A percentile compares a stretch with the other conserved stretches of the same genome.
Evolutionary conservation across 2,888 invertebrate species (phyloP).

Genomic region (Anoplius nigerrimus): DNA sequence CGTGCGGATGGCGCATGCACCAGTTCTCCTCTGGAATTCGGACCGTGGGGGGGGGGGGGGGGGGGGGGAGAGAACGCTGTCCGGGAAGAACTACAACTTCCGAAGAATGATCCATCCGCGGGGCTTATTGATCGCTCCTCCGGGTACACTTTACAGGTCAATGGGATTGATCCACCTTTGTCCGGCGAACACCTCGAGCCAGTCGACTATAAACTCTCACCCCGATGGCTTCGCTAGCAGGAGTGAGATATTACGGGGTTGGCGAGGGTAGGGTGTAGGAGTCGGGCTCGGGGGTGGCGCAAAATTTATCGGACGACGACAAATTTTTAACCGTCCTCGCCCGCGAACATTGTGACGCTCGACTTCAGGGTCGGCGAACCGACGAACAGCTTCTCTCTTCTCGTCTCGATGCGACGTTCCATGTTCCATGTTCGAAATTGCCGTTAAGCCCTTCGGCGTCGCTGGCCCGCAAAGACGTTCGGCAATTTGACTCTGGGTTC

Average conservation of each 20-base stretch:
- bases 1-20: constrained; percentile 40
- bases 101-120: constrained; percentile 19
- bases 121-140: constrained; percentile 27
- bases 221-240: too few species aligned
- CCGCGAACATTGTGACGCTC: constrained; percentile 6
- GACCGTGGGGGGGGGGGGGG: too few species aligned
- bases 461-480: too few species aligned
- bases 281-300: constrained; percentile 6
- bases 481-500: too few species aligned
- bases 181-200: constrained; percentile 9
- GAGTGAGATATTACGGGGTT: too few species aligned
- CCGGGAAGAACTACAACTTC: constrained; percentile 41
- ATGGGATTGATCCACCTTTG: constrained; percentile 26
- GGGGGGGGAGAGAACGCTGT: not conserved
- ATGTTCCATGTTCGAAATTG: too few species aligned
- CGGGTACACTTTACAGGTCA: constrained; percentile 17
- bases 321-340: constrained; percentile 13
- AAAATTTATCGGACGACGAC: constrained; percentile 22
- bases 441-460: too few species aligned
- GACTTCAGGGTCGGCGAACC: too few species aligned
- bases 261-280: constrained; percentile 8
- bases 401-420: too few species aligned
- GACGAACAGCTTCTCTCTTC: too few species aligned
- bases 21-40: constrained; percentile 49
- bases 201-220: constrained; percentile 19